These are phyloP conservation scores for Lepus americanus DNA, from an alignment of 2,113 vertebrate genomes.

Conservation along the genomic window DNA sequence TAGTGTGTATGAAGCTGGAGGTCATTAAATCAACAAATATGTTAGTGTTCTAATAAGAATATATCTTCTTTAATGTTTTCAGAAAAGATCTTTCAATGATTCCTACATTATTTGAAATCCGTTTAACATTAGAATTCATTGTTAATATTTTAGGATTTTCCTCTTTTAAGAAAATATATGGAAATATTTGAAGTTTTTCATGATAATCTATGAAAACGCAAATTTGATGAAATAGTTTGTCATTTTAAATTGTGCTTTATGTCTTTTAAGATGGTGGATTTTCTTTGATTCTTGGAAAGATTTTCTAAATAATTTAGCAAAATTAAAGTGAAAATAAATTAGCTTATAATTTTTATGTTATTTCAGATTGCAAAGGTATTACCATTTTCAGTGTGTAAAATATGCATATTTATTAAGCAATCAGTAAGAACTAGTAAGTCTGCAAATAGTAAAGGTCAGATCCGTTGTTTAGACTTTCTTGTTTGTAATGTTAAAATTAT, in stretches of 20 bases:
- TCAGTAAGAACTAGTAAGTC: fast-evolving
- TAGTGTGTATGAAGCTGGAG: background rate
- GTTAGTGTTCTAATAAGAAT: background rate
- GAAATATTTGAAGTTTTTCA: background rate
- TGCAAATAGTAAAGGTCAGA: background rate
- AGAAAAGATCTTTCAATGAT: conserved; percentile 8
- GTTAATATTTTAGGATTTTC: background rate
- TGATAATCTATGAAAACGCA: background rate
- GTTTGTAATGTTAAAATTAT: background rate
- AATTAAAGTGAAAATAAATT: background rate
- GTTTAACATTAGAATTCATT: background rate
- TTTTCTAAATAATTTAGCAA: background rate
- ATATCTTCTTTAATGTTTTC: background rate
- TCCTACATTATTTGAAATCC: background rate
- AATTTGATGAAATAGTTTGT: background rate
- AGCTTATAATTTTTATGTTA: background rate
- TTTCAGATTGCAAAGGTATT: background rate
- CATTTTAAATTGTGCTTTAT: conserved; percentile 14
- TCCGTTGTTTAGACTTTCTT: background rate
- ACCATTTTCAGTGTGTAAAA: background rate
- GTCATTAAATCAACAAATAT: background rate
- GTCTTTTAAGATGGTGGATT: background rate
- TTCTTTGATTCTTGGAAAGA: background rate
- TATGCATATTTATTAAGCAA: conserved; percentile 45
- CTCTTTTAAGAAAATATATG: background rate